Conservation (phyloP, 2,113 vertebrate genomes). For the Malurus alboscapulatus region DNA sequence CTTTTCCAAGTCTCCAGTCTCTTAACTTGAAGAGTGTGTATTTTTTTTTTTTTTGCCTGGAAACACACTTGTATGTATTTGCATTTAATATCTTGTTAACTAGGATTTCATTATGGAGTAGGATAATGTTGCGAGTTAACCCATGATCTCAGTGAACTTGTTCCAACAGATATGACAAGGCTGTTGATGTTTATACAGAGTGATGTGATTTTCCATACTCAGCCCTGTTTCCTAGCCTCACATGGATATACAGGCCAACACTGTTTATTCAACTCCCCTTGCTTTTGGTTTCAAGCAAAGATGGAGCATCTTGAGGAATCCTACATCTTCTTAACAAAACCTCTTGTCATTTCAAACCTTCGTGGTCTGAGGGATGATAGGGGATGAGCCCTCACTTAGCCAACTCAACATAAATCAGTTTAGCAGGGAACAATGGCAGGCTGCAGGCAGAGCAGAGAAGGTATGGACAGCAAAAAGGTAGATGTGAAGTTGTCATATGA, state of each 20-base stretch:
- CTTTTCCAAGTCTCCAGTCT: neutral
- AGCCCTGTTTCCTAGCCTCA: neutral
- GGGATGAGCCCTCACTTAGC: neutral
- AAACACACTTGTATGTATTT: neutral
- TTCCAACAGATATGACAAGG: neutral
- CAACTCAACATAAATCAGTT: neutral
- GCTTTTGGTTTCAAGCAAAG: neutral
- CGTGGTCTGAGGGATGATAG: neutral
- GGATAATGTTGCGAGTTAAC: slow-evolving; percentile 1
- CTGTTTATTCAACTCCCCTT: neutral
- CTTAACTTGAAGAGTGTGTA: neutral
- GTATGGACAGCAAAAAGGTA: neutral
- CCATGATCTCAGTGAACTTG: neutral
- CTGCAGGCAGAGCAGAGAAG: neutral
- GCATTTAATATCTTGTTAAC: neutral
- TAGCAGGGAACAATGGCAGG: neutral
- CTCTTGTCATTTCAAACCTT: neutral
- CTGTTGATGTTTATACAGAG: neutral
- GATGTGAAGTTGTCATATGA: neutral
- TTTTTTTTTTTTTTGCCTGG: neutral
- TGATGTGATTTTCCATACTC: neutral
- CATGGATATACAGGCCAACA: neutral
- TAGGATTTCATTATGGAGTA: neutral
- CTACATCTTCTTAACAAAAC: neutral
- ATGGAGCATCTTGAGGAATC: neutral